Evolutionary conservation across 2,113 vertebrate species (phyloP), one percentile per base, ranked within the genome.

Genomic region (Vicugna pacos): DNA sequence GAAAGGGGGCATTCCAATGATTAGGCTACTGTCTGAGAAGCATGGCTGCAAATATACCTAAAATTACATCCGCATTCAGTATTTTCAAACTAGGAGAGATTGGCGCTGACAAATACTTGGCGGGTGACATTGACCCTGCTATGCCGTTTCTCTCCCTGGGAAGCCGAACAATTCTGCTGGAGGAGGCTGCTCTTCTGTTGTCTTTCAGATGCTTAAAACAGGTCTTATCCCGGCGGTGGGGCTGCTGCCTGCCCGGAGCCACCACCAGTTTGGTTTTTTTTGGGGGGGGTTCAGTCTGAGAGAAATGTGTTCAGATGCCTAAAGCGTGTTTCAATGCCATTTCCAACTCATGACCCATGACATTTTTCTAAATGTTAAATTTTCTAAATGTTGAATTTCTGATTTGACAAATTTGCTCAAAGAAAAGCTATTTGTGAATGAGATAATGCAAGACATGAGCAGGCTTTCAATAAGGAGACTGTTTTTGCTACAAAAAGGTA

Each of bases 191-290:
- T 97, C 64, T 96, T 95, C 85, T 92, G 10, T 64, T 92, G 89
- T 73, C 48, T 96, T 93, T 93, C 90, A 95, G 97, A 94, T 80
- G 70, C 84, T 80, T 85, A 91, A 98, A 97, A 93, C 96, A 98
- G 96, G 84, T 54, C 95, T 97, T 38, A 48, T 91, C 65, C 93
- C 81, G 50, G 60, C 89, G 46, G 60, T 87, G 97, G 92, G 88
- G 14, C 90, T 90, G 60, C 42, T 48, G 72, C 95, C 32, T 84
- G 88, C 72, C 96, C 56, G 20, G 70, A 79, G 13, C 16, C 26
- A 70, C 35, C 20, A 48, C 24, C 42, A 20, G 24, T 5, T 60
- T 72, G 35, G 24, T 32, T 52, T 77, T 7, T 32, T 17, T 32
- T 32, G 38, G 38, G 38, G 38, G 38, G 38, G 38, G 38, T 42